Percentiles rank a stretch among this genome's conserved stretches.
These are phyloP conservation scores for Lophochroa leadbeateri DNA, from an alignment of 2,113 vertebrate species.

Conservation along the genomic window DNA sequence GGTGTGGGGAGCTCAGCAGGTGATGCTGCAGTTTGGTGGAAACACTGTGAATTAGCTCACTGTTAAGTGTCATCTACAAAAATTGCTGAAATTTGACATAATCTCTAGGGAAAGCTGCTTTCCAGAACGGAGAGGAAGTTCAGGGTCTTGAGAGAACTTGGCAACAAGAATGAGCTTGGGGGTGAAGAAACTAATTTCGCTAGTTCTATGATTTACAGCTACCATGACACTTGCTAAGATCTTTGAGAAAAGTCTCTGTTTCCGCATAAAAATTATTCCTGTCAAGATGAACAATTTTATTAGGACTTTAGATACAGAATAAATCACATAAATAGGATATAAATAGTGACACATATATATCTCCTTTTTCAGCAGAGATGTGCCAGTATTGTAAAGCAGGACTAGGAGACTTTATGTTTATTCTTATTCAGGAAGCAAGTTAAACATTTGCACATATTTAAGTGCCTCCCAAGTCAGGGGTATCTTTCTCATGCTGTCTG, in stretches of 20 bases:
- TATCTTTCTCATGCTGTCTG: background rate
- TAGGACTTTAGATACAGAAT: background rate
- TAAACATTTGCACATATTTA: background rate
- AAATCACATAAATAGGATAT: slow-evolving; percentile 6
- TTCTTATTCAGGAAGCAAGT: background rate
- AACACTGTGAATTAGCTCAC: background rate
- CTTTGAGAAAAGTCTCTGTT: background rate
- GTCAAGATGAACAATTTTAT: background rate
- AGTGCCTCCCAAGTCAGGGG: background rate
- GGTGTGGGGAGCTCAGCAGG: background rate
- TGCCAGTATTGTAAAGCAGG: background rate
- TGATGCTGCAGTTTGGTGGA: background rate
- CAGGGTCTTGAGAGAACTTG: background rate
- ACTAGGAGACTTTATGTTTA: background rate
- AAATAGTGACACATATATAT: background rate
- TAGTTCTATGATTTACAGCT: background rate
- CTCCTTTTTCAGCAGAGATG: background rate
- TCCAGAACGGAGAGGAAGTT: background rate
- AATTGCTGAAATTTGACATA: background rate
- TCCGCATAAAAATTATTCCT: background rate
- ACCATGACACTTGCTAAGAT: background rate
- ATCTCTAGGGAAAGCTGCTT: slow-evolving; percentile 6
- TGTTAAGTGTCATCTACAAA: background rate
- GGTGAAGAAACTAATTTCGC: background rate
- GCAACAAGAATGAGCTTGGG: background rate